Percentiles rank a stretch among this genome's conserved stretches.
Evolutionary conservation across 2,888 invertebrate genomes (phyloP).

Genomic region (Thymelicus sylvestris): DNA sequence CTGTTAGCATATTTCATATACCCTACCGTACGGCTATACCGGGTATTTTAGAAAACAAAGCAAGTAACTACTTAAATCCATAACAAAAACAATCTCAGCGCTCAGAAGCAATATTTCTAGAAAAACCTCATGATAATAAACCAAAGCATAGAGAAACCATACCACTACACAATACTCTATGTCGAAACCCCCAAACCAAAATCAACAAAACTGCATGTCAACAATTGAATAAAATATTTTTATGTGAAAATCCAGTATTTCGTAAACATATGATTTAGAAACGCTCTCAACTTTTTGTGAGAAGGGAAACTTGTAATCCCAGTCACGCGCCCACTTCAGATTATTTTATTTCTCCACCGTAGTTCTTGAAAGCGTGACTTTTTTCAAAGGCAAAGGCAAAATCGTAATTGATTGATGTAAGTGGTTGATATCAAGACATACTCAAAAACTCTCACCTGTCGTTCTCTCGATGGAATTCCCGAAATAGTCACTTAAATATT

Average conservation of each 20-base stretch:
- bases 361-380: conserved; percentile 28
- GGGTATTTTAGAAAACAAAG: too few relatives aligned
- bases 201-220: background rate
- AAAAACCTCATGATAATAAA: too few relatives aligned
- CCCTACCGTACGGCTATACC: too few relatives aligned
- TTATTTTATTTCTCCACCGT: conserved; percentile 55
- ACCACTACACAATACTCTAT: too few relatives aligned
- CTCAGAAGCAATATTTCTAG: too few relatives aligned
- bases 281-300: conserved; percentile 41
- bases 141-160: too few relatives aligned
- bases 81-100: too few relatives aligned
- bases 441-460: background rate
- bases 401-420: conserved; percentile 5
- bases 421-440: conserved; percentile 5
- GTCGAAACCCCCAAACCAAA: background rate
- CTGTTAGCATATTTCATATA: too few relatives aligned
- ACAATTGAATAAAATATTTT: too few relatives aligned
- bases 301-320: conserved; percentile 59
- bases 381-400: conserved; percentile 7
- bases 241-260: background rate
- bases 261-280: conserved; percentile 16
- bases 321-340: conserved; percentile 63
- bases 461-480: background rate
- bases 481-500: too few relatives aligned
- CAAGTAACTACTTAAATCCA: too few relatives aligned